Evolutionary conservation across 2,113 vertebrate genomes (phyloP).

Genomic region (Orycteropus afer): DNA sequence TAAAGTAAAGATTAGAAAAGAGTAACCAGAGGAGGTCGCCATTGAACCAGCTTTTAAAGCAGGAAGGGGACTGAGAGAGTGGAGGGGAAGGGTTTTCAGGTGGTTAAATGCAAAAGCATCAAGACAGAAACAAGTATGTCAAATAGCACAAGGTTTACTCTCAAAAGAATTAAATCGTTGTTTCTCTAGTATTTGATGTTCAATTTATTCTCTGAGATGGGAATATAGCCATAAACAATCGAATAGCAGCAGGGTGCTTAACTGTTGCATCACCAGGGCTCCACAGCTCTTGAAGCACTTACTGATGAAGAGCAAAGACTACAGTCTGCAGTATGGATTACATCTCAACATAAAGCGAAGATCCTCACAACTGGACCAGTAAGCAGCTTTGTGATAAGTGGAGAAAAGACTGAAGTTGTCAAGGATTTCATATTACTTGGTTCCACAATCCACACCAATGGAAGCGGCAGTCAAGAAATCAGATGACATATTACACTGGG

Average conservation of each 20-base stretch:
- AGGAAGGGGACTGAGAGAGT: neutral
- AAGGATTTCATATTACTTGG: too few relatives aligned
- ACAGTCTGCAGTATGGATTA: too few relatives aligned
- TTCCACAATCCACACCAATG: too few relatives aligned
- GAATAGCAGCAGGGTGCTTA: neutral
- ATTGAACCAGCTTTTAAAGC: constrained; percentile 36
- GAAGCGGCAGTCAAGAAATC: too few relatives aligned
- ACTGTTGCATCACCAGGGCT: too few relatives aligned
- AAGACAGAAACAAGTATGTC: constrained; percentile 33
- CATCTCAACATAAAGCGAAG: too few relatives aligned
- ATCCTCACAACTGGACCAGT: too few relatives aligned
- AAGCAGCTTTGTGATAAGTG: too few relatives aligned
- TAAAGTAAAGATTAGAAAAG: neutral
- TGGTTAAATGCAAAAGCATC: neutral
- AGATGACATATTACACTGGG: too few relatives aligned
- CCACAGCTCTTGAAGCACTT: too few relatives aligned
- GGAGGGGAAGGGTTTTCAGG: neutral
- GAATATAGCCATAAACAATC: neutral
- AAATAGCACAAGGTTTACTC: neutral
- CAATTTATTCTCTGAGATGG: neutral
- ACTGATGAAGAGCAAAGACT: too few relatives aligned
- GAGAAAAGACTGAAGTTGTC: too few relatives aligned
- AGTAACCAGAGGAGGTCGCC: neutral
- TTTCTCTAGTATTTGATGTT: neutral
- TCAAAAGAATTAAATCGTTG: neutral